A percentile compares a stretch with the other conserved stretches of the same genome.
Evolutionary conservation across 1,140 invertebrate genomes (phyloP).

Genomic region (Papilio polyxenes): DNA sequence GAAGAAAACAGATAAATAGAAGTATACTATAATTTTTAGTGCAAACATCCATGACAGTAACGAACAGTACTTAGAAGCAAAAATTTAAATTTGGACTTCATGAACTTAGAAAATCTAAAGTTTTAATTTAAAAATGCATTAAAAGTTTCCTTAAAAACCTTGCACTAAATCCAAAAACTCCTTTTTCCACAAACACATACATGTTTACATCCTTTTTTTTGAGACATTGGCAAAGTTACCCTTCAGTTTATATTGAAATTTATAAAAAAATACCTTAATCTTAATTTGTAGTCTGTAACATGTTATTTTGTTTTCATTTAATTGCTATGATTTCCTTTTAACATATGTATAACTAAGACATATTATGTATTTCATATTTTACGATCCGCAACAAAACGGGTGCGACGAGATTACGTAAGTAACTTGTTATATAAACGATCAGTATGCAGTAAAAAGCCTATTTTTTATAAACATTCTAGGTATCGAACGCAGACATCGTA

Average conservation of each 20-base stretch:
- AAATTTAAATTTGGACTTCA: background rate
- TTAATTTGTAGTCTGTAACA: slow-evolving; percentile 1
- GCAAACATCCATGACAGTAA: background rate
- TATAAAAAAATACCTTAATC: background rate
- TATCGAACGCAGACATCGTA: slow-evolving; percentile 54
- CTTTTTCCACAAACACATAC: background rate
- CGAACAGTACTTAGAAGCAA: background rate
- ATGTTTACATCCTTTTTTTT: slow-evolving; percentile 5
- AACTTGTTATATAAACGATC: slow-evolving; percentile 67
- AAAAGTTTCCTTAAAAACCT: background rate
- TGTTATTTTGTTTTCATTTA: slow-evolving; percentile 38
- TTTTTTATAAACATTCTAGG: slow-evolving; percentile 64
- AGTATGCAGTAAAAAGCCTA: slow-evolving; percentile 56
- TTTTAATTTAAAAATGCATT: background rate
- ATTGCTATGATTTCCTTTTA: slow-evolving; percentile 47
- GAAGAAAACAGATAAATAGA: background rate
- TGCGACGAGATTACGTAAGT: slow-evolving; percentile 78
- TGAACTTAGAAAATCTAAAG: background rate
- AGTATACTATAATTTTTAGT: background rate
- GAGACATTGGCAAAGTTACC: slow-evolving; percentile 34
- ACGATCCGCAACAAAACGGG: slow-evolving; percentile 75
- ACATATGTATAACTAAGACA: slow-evolving; percentile 57
- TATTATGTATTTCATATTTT: slow-evolving; percentile 70
- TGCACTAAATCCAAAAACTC: background rate
- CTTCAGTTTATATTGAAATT: background rate